Conservation (phyloP, 2,888 invertebrate genomes). For the Diaprepes abbreviatus region DNA sequence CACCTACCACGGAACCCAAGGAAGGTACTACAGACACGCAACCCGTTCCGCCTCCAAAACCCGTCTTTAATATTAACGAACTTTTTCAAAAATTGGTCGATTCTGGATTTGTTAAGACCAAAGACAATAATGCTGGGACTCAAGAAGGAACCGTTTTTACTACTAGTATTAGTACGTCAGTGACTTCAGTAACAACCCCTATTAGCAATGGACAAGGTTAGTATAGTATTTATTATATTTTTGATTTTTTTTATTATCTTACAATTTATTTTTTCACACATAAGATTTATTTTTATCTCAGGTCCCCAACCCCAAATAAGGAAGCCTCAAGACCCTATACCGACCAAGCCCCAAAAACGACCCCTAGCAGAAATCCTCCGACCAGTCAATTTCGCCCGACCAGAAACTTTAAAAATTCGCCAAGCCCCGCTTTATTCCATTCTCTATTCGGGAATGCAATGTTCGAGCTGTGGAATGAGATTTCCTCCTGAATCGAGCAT, state of each 20-base stretch:
- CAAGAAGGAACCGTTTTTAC: not conserved
- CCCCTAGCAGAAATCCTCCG: constrained; percentile 67
- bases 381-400: constrained; percentile 76
- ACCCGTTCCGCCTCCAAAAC: constrained; percentile 19
- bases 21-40: constrained; percentile 26
- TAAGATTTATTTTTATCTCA: no score
- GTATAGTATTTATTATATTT: no score
- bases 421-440: constrained; percentile 79
- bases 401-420: constrained; percentile 81
- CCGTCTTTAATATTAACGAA: constrained; percentile 78
- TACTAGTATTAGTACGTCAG: not conserved
- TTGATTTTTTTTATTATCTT: no score
- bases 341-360: constrained; percentile 50
- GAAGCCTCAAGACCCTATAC: not conserved
- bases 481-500: constrained; percentile 92
- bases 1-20: constrained; percentile 21
- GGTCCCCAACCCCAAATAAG: not conserved
- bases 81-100: constrained; percentile 88
- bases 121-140: constrained; percentile 17
- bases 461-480: constrained; percentile 94
- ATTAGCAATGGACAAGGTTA: constrained; percentile 21
- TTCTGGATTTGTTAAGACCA: constrained; percentile 81
- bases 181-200: not conserved
- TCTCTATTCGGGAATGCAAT: constrained; percentile 93
- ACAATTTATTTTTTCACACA: no score